These are phyloP conservation scores for Cossypha caffra DNA, from an alignment of 2,797 vertebrate genomes.

Conservation along the genomic window DNA sequence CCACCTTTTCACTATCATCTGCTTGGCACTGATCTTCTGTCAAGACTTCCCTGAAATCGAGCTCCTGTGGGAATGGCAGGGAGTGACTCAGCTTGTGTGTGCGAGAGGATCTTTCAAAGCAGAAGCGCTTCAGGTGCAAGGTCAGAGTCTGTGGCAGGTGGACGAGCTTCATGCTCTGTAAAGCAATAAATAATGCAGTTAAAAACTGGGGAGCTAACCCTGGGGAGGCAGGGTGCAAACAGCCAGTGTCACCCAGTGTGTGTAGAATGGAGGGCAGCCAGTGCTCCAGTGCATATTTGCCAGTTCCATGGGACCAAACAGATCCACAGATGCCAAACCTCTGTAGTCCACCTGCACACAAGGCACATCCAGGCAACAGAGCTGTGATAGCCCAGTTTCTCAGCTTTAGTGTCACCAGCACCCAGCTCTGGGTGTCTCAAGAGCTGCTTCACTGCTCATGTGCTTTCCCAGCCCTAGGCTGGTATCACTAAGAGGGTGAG, in stretches of 20 bases:
- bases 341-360: neutral
- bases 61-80: constrained; percentile 67
- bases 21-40: constrained; percentile 11
- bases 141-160: constrained; percentile 73
- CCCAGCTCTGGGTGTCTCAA: neutral
- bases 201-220: neutral
- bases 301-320: neutral
- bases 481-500: neutral
- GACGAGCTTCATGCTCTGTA: constrained; percentile 65
- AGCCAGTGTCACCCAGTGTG: neutral
- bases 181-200: neutral
- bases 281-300: neutral
- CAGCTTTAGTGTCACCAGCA: neutral
- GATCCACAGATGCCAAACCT: neutral
- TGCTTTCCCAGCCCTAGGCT: neutral
- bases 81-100: constrained; percentile 62
- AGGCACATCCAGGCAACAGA: accelerated
- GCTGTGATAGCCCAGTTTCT: neutral
- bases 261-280: neutral
- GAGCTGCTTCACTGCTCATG: neutral
- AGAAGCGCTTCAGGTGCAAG: constrained; percentile 76
- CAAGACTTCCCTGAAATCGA: constrained; percentile 72
- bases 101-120: neutral
- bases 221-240: neutral
- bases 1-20: constrained; percentile 59